Evolutionary conservation across 2,888 invertebrate genomes (phyloP).

Genomic region (Calliphora vomitoria): DNA sequence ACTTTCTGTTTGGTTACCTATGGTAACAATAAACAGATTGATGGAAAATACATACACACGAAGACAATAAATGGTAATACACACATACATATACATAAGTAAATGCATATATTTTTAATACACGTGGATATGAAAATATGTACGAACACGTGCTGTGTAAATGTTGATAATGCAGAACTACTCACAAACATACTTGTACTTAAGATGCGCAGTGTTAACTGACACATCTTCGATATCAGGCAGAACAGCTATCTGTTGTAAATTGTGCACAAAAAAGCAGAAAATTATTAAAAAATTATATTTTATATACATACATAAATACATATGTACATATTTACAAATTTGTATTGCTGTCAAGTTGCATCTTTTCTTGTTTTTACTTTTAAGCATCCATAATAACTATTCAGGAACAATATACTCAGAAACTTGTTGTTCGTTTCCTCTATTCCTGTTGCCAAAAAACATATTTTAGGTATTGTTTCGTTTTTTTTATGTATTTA

Average conservation of each 20-base stretch:
- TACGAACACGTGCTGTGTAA: background rate
- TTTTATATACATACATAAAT: slow-evolving; percentile 36
- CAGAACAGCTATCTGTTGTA: background rate
- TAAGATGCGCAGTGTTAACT: slow-evolving; percentile 9
- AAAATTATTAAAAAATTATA: slow-evolving; percentile 61
- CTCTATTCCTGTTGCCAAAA: background rate
- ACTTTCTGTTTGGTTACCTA: slow-evolving; percentile 40
- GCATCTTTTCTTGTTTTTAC: background rate
- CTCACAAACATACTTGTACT: background rate
- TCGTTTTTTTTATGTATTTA: background rate
- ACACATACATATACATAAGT: background rate
- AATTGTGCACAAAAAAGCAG: background rate
- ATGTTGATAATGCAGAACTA: background rate
- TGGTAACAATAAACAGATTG: slow-evolving; percentile 46
- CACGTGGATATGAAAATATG: background rate
- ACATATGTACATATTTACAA: background rate
- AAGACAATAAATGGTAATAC: background rate
- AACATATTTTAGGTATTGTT: slow-evolving; percentile 22
- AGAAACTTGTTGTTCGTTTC: background rate
- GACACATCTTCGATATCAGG: slow-evolving; percentile 3
- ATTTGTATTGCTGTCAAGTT: slow-evolving; percentile 56
- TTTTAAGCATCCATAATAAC: background rate
- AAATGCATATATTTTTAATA: background rate
- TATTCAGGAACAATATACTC: background rate
- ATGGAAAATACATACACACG: background rate